Evolutionary conservation across 2,113 vertebrate species (phyloP).

Genomic region (Otolemur garnettii): DNA sequence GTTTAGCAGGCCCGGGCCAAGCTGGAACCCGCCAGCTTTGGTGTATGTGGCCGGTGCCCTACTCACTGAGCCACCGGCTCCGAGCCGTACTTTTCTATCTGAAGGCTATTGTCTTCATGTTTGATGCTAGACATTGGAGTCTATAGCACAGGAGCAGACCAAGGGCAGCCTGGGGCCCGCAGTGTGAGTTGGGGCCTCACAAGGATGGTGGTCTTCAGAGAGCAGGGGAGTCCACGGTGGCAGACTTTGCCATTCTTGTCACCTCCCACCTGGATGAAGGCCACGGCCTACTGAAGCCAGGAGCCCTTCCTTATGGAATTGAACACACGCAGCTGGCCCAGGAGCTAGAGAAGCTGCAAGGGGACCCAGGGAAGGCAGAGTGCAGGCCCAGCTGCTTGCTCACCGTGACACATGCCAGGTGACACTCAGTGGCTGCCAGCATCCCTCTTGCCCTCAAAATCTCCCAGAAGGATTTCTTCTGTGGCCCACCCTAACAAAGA

Average conservation of each 20-base stretch:
- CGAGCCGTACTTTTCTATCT: background rate
- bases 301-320: background rate
- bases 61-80: too few relatives aligned
- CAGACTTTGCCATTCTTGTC: background rate
- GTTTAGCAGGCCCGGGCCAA: too few relatives aligned
- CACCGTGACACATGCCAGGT: too few relatives aligned
- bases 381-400: background rate
- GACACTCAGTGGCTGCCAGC: rapidly evolving
- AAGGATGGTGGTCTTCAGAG: background rate
- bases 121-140: background rate
- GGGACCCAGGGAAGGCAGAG: background rate
- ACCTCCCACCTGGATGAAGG: background rate
- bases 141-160: background rate
- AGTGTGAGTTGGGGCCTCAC: background rate
- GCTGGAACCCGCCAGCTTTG: too few relatives aligned
- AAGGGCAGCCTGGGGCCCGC: background rate
- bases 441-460: background rate
- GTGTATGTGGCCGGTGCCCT: too few relatives aligned
- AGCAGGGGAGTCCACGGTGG: background rate
- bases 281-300: background rate
- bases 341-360: background rate
- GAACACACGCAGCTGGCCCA: too few relatives aligned
- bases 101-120: background rate
- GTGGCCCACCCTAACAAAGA: background rate
- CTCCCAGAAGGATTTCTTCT: background rate